Evolutionary conservation across 2,797 vertebrate species (phyloP), one percentile per base, ranked within the genome.

Genomic region (Manis crassicaudata): DNA sequence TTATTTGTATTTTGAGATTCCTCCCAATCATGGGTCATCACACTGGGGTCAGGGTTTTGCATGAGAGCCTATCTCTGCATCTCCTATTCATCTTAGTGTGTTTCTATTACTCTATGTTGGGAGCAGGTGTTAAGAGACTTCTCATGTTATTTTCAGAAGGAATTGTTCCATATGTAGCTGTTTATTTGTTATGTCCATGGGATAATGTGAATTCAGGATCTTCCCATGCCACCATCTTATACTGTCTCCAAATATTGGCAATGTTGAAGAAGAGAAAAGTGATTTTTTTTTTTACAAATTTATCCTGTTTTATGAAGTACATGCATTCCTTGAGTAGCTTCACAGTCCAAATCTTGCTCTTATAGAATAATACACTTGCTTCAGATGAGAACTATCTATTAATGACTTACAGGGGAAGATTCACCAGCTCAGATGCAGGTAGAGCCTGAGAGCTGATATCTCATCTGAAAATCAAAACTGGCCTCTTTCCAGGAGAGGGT

Each of bases 251-350:
- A 60, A 50, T 67, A 54, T 68, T 32, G 21, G 5, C 79, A 96
- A 56, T 54, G 89, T 56, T 88, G 37, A 92, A 82, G 43, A 92
- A 90, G 18, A 88, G 93, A 95, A 62, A 40, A 35, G 54, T 60
- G 4, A 20, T 56, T 58, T 21, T 82, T 20, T 56, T 52, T 85
- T 75, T 18, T 27, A 82, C 2, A 86, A 37, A 73, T 95, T 2
- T 93, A 70, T 72, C 16, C 11, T 72, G 20, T 32, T 93, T 92
- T 94, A 63, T 13, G 72, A 95, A 87, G 62, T n/a, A 11, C 21
- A 37, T 87, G 23, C 37, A 62, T 68, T 85, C 16, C 40, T 92
- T 80, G 10, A 68, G 17, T 27, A 91, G 13, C 6, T 68, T 58
- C 37, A n/a, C 32, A 17, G 82, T 90, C 65, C 40, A 88, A 20